Evolutionary conservation across 1,140 invertebrate genomes (phyloP).

Genomic region (Cydia strobilella): DNA sequence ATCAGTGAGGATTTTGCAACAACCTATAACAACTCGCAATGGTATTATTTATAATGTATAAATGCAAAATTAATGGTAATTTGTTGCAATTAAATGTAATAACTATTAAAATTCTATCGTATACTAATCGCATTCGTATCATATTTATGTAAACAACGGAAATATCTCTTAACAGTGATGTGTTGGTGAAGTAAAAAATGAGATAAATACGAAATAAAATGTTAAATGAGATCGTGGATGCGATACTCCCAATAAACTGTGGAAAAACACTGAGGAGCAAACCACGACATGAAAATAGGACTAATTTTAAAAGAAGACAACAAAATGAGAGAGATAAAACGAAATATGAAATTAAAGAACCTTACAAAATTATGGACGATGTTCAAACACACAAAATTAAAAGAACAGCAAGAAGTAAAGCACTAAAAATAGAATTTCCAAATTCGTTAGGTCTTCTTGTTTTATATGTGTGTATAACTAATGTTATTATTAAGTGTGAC

Average conservation of each 20-base stretch:
- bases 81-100: neutral
- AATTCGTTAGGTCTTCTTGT: slow-evolving; percentile 55
- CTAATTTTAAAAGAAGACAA: slow-evolving; percentile 57
- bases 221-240: slow-evolving; percentile 68
- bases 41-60: neutral
- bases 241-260: slow-evolving; percentile 61
- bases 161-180: slow-evolving; percentile 29
- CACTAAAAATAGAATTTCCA: slow-evolving; percentile 43
- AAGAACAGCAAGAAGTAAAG: slow-evolving; percentile 37
- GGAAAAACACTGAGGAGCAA: slow-evolving; percentile 47
- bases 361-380: slow-evolving; percentile 61
- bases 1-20: no score
- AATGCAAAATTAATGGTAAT: neutral
- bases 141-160: slow-evolving; percentile 5
- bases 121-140: slow-evolving; percentile 43
- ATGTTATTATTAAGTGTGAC: slow-evolving; percentile 77
- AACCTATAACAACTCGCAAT: no score
- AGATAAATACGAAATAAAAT: slow-evolving; percentile 65
- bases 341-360: slow-evolving; percentile 45
- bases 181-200: slow-evolving; percentile 56
- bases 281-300: slow-evolving; percentile 50
- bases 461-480: slow-evolving; percentile 65
- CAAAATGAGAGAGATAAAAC: slow-evolving; percentile 35
- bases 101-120: neutral
- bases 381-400: slow-evolving; percentile 72